Percentiles rank a stretch among this genome's conserved stretches.
Evolutionary conservation across 2,113 vertebrate species (phyloP).

Genomic region (Dromaius novaehollandiae): DNA sequence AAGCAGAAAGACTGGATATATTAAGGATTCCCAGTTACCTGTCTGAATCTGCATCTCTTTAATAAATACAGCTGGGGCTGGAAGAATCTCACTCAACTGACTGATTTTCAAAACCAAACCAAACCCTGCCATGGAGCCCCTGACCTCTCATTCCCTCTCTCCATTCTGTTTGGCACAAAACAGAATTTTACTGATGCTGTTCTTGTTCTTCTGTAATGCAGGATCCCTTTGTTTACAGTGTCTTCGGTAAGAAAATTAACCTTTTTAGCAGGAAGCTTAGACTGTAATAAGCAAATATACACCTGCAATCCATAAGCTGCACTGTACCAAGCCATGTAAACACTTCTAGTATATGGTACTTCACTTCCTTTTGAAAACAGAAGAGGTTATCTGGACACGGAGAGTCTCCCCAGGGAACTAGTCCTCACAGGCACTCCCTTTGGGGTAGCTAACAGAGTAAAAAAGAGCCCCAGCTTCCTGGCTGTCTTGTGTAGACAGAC

Average conservation of each 20-base stretch:
- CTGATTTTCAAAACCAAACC: conserved; percentile 8
- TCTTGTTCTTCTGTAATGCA: not conserved
- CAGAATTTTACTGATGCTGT: conserved; percentile 24
- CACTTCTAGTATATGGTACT: not conserved
- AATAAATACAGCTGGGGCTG: not conserved
- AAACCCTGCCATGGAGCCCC: not conserved
- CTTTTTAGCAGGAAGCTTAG: conserved; percentile 16
- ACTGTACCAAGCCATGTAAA: not conserved
- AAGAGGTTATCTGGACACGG: not conserved
- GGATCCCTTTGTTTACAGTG: not conserved
- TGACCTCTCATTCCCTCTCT: not conserved
- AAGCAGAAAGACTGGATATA: not conserved
- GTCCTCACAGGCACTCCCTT: not conserved
- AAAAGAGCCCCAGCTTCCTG: not conserved
- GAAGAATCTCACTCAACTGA: not conserved
- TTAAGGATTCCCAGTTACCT: not conserved
- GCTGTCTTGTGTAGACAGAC: not conserved
- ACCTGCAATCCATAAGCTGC: not conserved
- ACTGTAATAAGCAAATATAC: conserved; percentile 13
- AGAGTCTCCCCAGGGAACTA: not conserved
- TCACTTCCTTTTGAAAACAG: not conserved
- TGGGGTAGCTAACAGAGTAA: not conserved
- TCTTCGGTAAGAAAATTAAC: conserved; percentile 41
- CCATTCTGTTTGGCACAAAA: conserved; percentile 8
- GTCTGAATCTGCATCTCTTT: not conserved